Conservation (phyloP, 2,113 vertebrate genomes). For the Lagopus leucura region DNA sequence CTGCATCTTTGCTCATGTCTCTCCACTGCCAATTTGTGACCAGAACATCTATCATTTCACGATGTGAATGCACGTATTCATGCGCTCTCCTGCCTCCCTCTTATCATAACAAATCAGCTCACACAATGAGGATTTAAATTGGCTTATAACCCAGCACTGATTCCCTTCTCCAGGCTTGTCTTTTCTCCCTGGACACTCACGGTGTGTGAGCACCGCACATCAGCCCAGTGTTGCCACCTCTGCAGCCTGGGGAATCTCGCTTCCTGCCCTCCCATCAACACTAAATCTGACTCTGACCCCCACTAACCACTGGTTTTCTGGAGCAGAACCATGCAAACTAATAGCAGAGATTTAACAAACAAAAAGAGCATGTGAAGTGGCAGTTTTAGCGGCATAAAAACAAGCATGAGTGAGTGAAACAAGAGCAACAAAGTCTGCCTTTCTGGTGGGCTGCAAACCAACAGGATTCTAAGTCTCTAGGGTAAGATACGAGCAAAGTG, state of each 20-base stretch:
- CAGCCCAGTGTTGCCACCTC: not conserved
- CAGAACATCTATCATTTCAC: not conserved
- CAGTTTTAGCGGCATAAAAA: constrained; percentile 27
- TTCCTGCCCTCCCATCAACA: not conserved
- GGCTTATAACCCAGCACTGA: not conserved
- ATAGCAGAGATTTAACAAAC: not conserved
- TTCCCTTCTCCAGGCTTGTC: not conserved
- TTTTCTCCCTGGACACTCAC: not conserved
- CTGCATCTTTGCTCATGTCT: not conserved
- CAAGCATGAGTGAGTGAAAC: not conserved
- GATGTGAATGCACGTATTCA: not conserved
- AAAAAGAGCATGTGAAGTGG: not conserved
- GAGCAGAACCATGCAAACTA: not conserved
- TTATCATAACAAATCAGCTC: constrained; percentile 30
- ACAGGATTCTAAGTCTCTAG: constrained; percentile 12
- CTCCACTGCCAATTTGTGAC: not conserved
- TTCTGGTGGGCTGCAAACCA: constrained; percentile 24
- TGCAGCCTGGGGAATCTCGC: rapidly evolving
- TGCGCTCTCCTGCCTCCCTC: not conserved
- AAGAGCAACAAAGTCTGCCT: not conserved
- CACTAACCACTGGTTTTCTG: not conserved
- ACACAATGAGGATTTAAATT: not conserved
- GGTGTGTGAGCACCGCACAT: not conserved
- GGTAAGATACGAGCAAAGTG: not conserved
- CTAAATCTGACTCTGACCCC: not conserved